These are phyloP conservation scores for Euspilapteryx auroguttella DNA, from an alignment of 2,888 invertebrate species.

Conservation along the genomic window DNA sequence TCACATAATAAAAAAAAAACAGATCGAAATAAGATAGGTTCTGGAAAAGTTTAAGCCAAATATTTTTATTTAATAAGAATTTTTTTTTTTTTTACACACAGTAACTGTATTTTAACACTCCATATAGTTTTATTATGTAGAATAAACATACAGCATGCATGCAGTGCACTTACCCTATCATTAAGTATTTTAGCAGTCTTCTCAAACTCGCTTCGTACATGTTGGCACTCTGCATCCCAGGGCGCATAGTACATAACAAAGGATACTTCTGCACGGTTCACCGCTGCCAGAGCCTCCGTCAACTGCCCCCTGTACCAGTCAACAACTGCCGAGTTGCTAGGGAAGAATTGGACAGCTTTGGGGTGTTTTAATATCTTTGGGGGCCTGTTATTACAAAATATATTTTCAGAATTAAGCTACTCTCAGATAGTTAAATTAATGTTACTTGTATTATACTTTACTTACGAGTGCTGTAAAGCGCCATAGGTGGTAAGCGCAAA, in stretches of 20 bases:
- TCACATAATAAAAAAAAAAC: not conserved
- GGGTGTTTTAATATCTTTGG: constrained; percentile 42
- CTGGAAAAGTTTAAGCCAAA: too few relatives aligned
- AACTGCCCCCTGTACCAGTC: constrained; percentile 83
- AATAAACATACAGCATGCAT: too few relatives aligned
- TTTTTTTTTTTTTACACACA: too few relatives aligned
- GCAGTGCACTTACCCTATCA: constrained; percentile 69
- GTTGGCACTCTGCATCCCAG: constrained; percentile 89
- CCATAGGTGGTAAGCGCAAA: constrained; percentile 69
- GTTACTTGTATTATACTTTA: too few relatives aligned
- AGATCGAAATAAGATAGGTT: constrained; percentile 6
- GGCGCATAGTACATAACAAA: constrained; percentile 95
- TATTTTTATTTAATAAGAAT: too few relatives aligned
- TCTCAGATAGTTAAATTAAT: constrained; percentile 6
- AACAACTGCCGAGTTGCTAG: constrained; percentile 65
- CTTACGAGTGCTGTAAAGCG: constrained; percentile 73
- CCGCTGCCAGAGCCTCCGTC: constrained; percentile 60
- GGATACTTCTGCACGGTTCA: constrained; percentile 72
- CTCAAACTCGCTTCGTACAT: constrained; percentile 73
- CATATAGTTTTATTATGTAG: too few relatives aligned
- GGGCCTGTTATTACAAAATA: constrained; percentile 16
- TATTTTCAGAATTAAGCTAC: not conserved
- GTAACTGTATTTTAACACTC: too few relatives aligned
- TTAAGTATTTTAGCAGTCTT: constrained; percentile 70
- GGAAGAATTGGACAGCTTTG: constrained; percentile 71